Evolutionary conservation across 1,140 invertebrate genomes (phyloP), one percentile per base, ranked within the genome.

Genomic region (Drosophila ercepeae): DNA sequence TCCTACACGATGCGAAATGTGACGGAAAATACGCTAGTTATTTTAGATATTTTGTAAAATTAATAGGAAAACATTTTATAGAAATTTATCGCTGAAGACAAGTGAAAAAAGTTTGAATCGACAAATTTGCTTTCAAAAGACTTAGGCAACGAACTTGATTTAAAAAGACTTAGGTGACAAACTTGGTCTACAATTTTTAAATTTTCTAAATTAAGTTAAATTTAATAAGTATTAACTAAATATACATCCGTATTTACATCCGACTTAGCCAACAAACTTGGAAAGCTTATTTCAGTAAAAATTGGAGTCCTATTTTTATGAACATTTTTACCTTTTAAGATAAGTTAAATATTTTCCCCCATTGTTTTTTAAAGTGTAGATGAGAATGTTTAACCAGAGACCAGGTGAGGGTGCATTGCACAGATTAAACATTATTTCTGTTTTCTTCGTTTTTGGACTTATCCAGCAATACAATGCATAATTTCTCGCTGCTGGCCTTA

Each of bases 371-470:
- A 3, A 3, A 21, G 63, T 67, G 63, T 27, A 45, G 29, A 4
- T 1, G 25, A 42, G 36, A 67, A 44, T 32, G 25, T 65, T 63
- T 14, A 46, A n/a, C 41, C 13, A 45, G 29, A 11, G 21, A 23
- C 36, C 63, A 67, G 63, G 46, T 67, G 63, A 67, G 63, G 63
- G 63, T 67, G 63, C 78, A 81, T 64, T 77, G 78, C 78, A 74
- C 68, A 82, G 78, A 83, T 82, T 83, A 83, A 83, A 77, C 74
- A 83, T 82, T 82, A 60, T 77, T 69, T 67, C 36, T 44, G 14
- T 27, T 67, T 44, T 45, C 16, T 32, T 9, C 39, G 18, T 13
- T 44, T 52, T 67, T 19, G 39, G 57, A 21, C 13, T 44, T 67
- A 67, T 53, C 60, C 67, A 52, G 36, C 36, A 82, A 61, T 70